These are phyloP conservation scores for Hydrozoanthus tunicans DNA, from an alignment of 64 coral and sea anemone species.

Conservation along the genomic window DNA sequence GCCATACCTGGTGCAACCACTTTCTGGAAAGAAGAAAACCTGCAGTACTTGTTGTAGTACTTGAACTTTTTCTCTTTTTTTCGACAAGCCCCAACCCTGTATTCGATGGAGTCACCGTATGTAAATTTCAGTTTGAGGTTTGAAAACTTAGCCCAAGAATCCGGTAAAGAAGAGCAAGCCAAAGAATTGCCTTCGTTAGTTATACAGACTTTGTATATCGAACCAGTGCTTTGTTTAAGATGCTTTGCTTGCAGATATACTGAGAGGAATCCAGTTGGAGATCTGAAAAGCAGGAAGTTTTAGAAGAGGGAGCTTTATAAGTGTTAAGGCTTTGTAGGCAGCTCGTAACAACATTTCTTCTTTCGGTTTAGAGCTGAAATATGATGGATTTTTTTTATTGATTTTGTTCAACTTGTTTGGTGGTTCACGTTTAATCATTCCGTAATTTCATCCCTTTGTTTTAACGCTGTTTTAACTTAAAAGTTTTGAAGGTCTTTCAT, in stretches of 20 bases:
- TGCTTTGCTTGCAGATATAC: background rate
- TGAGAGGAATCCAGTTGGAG: background rate
- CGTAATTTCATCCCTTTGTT: no score
- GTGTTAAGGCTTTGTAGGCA: no score
- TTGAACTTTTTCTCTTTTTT: background rate
- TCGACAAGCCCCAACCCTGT: slow-evolving; percentile 5
- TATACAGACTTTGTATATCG: background rate
- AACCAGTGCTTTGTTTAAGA: background rate
- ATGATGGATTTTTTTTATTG: no score
- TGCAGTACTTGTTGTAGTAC: background rate
- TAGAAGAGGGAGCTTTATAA: no score
- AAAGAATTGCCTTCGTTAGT: background rate
- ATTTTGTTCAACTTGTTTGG: no score
- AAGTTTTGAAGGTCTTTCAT: no score
- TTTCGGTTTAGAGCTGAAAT: no score
- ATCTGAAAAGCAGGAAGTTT: background rate
- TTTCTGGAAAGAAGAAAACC: background rate
- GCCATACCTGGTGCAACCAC: slow-evolving; percentile 1
- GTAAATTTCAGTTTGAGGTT: background rate
- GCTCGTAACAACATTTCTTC: no score
- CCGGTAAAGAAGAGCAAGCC: background rate
- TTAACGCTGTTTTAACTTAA: no score
- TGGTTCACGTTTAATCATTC: no score
- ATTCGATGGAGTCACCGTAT: background rate
- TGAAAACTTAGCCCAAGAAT: background rate